Conservation (phyloP, 2,888 invertebrate genomes). For the Piscicola geometra region DNA sequence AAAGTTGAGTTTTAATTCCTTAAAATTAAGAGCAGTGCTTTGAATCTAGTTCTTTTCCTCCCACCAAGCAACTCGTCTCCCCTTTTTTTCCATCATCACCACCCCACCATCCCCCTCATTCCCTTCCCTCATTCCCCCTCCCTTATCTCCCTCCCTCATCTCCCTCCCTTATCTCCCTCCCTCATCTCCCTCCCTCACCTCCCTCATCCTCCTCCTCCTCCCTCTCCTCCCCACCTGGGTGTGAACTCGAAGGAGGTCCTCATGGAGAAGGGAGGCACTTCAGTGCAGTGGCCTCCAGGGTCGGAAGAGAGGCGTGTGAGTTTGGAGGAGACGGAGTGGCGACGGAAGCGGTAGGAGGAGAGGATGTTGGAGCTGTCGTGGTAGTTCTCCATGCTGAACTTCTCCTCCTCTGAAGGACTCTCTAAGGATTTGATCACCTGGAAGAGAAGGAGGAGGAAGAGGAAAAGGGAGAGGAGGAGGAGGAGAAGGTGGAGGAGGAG, state of each 20-base stretch:
- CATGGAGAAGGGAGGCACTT: neutral
- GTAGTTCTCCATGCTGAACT: neutral
- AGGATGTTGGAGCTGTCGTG: neutral
- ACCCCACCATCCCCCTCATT: neutral
- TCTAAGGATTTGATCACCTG: neutral
- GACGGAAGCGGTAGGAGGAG: neutral
- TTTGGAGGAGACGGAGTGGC: constrained; percentile 2
- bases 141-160: neutral
- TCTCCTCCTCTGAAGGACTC: neutral
- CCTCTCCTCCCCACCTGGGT: neutral
- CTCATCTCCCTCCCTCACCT: neutral
- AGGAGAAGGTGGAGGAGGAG: too few relatives aligned
- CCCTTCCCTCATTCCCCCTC: neutral
- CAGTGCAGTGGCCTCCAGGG: neutral
- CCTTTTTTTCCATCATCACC: neutral
- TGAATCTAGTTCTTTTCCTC: too few relatives aligned
- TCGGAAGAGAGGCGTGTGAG: neutral
- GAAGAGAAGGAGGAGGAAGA: neutral
- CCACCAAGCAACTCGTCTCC: too few relatives aligned
- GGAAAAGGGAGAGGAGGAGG: too few relatives aligned
- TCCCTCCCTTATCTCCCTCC: neutral
- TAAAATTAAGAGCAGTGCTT: too few relatives aligned
- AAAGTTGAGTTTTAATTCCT: too few relatives aligned
- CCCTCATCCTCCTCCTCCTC: neutral
- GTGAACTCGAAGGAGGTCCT: neutral